These are phyloP conservation scores for Periplaneta americana DNA, from an alignment of 1,140 invertebrate species.

Conservation along the genomic window DNA sequence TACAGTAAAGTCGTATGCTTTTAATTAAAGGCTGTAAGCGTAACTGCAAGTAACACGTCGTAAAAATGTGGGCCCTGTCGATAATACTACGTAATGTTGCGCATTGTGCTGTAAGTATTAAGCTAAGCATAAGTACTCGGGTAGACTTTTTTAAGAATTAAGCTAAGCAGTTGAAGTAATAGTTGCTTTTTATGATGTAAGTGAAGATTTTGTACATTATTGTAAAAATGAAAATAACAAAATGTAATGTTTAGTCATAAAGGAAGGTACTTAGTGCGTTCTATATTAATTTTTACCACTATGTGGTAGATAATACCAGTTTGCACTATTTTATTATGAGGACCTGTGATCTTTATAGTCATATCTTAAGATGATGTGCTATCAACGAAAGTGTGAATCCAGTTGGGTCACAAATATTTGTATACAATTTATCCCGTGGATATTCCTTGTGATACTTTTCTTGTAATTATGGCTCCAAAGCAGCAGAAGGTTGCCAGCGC, in stretches of 20 bases:
- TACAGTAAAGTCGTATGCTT: too few relatives aligned
- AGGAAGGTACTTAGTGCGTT: conserved; percentile 8
- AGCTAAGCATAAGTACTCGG: neutral
- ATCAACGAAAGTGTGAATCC: neutral
- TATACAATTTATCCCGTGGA: conserved; percentile 11
- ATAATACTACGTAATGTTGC: neutral
- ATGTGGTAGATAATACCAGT: conserved; percentile 15
- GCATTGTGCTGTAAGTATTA: too few relatives aligned
- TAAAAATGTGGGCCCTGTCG: too few relatives aligned
- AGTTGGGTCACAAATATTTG: neutral
- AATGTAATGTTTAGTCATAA: conserved; percentile 3
- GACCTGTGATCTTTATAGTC: conserved; percentile 6
- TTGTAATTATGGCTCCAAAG: neutral
- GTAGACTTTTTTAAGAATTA: neutral
- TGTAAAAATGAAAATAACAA: conserved; percentile 8
- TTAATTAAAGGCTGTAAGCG: too few relatives aligned
- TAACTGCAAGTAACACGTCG: too few relatives aligned
- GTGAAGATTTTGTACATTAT: conserved; percentile 1
- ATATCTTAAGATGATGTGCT: neutral
- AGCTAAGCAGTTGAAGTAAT: neutral
- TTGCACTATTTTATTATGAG: conserved; percentile 9
- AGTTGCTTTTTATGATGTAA: neutral
- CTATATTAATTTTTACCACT: conserved; percentile 15
- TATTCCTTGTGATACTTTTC: conserved; percentile 14
- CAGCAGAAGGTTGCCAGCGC: neutral